phyloP scores from a whole-genome alignment of 35 echinoderm and acorn worm genomes.

The Chiridota heheva region DNA sequence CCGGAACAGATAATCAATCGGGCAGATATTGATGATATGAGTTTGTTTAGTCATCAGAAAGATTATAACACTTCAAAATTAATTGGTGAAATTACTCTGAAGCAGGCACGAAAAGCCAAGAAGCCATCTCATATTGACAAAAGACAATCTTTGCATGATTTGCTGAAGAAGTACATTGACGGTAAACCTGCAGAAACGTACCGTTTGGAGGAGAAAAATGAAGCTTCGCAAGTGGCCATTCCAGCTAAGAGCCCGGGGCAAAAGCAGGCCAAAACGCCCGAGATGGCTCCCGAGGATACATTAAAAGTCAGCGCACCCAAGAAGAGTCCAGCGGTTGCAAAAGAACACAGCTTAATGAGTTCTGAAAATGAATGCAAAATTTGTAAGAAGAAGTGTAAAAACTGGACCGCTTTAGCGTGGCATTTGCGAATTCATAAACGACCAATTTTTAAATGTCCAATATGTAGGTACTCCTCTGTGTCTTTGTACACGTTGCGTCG shows the following conservation, averaged over 20 bases:
- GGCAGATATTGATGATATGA: conserved; percentile 78
- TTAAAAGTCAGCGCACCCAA: conserved; percentile 5
- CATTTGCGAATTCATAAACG: conserved; percentile 93
- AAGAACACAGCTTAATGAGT: conserved; percentile 13
- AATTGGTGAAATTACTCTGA: conserved; percentile 90
- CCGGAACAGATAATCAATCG: conserved; percentile 75
- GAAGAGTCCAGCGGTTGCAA: conserved; percentile 26
- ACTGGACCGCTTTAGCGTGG: conserved; percentile 93
- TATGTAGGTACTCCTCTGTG: conserved; percentile 55
- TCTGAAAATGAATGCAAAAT: conserved; percentile 64
- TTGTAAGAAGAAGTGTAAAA: conserved; percentile 94
- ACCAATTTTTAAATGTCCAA: conserved; percentile 80
- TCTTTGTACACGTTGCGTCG: conserved; percentile 68
- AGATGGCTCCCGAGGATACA: conserved; percentile 5
- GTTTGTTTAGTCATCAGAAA: conserved; percentile 67
- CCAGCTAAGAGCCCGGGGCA: conserved; percentile 32
- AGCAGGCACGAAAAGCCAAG: conserved; percentile 58
- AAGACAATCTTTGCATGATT: conserved; percentile 61
- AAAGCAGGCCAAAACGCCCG: conserved; percentile 28
- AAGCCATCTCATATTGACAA: conserved; percentile 56
- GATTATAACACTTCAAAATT: conserved; percentile 69
- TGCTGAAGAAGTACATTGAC: conserved; percentile 56
- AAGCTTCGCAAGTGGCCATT: conserved; percentile 8
- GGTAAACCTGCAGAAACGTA: not conserved
- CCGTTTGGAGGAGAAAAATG: not conserved